phyloP scores from a whole-genome alignment of 2,797 vertebrate genomes.

The Cynopterus sphinx region DNA sequence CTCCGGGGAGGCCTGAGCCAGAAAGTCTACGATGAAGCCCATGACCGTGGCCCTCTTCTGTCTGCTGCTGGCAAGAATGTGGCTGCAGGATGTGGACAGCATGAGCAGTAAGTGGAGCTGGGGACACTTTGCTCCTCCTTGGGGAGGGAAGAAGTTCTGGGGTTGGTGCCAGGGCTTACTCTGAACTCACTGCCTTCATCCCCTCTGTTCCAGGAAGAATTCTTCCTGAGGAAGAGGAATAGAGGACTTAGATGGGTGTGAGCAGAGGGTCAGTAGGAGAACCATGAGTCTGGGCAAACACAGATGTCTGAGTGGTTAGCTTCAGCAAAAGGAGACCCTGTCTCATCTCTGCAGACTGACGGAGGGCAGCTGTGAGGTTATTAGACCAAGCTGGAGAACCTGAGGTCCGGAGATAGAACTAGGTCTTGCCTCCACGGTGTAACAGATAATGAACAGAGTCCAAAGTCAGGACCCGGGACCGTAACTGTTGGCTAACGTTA shows the following conservation, averaged over 20 bases:
- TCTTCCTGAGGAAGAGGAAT: neutral
- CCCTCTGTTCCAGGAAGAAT: neutral
- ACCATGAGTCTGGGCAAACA: neutral
- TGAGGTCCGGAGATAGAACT: neutral
- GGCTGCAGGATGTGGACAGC: neutral
- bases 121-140: neutral
- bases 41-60: neutral
- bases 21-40: slow-evolving; percentile 27
- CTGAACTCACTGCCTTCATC: neutral
- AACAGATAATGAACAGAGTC: neutral
- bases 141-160: neutral
- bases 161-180: neutral
- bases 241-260: too few species aligned
- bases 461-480: neutral
- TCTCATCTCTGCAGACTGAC: neutral
- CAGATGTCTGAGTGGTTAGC: neutral
- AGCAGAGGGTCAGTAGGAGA: neutral
- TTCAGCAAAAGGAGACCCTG: neutral
- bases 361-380: neutral
- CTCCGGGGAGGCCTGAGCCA: neutral
- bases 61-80: slow-evolving; percentile 28
- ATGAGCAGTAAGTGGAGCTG: slow-evolving; percentile 63
- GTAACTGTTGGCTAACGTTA: too few species aligned
- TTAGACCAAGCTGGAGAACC: neutral
- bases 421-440: neutral